These are phyloP conservation scores for Pilophorus perplexus DNA, from an alignment of 2,888 invertebrate genomes.

Conservation along the genomic window DNA sequence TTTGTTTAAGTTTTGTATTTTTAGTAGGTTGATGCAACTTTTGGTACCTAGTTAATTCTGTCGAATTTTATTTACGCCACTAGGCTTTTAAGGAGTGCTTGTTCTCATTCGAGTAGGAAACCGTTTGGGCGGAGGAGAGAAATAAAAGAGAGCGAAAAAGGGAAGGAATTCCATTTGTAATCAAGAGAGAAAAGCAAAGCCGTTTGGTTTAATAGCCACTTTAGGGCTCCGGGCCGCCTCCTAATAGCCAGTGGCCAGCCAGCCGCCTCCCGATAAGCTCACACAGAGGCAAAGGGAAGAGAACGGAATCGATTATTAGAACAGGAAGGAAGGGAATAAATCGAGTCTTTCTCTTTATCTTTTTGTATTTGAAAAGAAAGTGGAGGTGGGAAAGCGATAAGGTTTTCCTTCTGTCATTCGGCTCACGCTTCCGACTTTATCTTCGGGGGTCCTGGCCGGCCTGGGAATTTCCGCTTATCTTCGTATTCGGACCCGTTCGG, in stretches of 20 bases:
- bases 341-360: conserved; percentile 38
- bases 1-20: too few relatives aligned
- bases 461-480: conserved; percentile 34
- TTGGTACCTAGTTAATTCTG: too few relatives aligned
- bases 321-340: conserved; percentile 43
- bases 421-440: conserved; percentile 37
- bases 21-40: too few relatives aligned
- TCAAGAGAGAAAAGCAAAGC: conserved; percentile 21
- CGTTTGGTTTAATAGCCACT: conserved; percentile 27
- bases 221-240: neutral
- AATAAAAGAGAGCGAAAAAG: neutral
- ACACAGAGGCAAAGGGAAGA: conserved; percentile 16
- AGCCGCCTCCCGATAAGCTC: neutral
- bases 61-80: too few relatives aligned
- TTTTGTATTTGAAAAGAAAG: neutral
- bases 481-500: neutral
- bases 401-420: conserved; percentile 17
- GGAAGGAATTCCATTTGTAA: conserved; percentile 20
- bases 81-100: too few relatives aligned
- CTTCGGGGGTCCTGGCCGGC: neutral
- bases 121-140: neutral
- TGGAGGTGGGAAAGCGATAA: conserved; percentile 4
- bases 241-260: conserved; percentile 16
- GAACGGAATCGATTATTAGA: conserved; percentile 41
- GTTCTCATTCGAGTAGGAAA: too few relatives aligned